Evolutionary conservation across 2,888 invertebrate species (phyloP).

Genomic region (Tortricodes alternella): DNA sequence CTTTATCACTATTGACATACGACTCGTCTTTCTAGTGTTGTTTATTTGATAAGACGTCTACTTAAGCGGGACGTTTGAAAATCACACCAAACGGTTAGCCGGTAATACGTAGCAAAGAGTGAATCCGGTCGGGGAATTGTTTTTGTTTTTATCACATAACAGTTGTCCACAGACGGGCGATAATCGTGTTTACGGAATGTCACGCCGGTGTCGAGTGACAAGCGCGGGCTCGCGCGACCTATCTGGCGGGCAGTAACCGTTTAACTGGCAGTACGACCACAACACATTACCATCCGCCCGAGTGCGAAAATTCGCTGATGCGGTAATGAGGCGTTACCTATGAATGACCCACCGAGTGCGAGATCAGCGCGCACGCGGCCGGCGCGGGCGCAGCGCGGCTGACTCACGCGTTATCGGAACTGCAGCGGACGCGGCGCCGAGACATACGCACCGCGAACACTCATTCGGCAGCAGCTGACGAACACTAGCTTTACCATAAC

Average conservation of each 20-base stretch:
- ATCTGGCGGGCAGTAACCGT: slow-evolving; percentile 47
- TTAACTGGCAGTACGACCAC: slow-evolving; percentile 45
- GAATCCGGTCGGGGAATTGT: slow-evolving; percentile 55
- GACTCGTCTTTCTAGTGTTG: slow-evolving; percentile 24
- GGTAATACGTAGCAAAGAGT: slow-evolving; percentile 37
- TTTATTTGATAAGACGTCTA: slow-evolving; percentile 40
- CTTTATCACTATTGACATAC: slow-evolving; percentile 28
- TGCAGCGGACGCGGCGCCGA: slow-evolving; percentile 70
- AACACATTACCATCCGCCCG: slow-evolving; percentile 50
- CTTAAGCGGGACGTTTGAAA: slow-evolving; percentile 33
- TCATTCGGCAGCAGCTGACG: slow-evolving; percentile 66
- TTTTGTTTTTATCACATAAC: slow-evolving; percentile 61
- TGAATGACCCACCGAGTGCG: slow-evolving; percentile 54
- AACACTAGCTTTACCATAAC: slow-evolving; percentile 63
- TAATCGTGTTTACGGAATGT: slow-evolving; percentile 55
- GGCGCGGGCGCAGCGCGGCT: slow-evolving; percentile 42
- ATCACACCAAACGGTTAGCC: slow-evolving; percentile 49
- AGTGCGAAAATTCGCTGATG: slow-evolving; percentile 55
- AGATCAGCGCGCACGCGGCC: slow-evolving; percentile 47
- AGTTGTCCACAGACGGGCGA: slow-evolving; percentile 49
- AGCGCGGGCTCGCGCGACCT: slow-evolving; percentile 51
- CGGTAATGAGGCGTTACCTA: slow-evolving; percentile 44
- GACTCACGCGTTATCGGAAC: slow-evolving; percentile 77
- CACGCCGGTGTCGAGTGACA: slow-evolving; percentile 50
- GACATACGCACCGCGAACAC: slow-evolving; percentile 45